These are phyloP conservation scores for Martes martes DNA, from an alignment of 2,113 vertebrate species.

Conservation along the genomic window DNA sequence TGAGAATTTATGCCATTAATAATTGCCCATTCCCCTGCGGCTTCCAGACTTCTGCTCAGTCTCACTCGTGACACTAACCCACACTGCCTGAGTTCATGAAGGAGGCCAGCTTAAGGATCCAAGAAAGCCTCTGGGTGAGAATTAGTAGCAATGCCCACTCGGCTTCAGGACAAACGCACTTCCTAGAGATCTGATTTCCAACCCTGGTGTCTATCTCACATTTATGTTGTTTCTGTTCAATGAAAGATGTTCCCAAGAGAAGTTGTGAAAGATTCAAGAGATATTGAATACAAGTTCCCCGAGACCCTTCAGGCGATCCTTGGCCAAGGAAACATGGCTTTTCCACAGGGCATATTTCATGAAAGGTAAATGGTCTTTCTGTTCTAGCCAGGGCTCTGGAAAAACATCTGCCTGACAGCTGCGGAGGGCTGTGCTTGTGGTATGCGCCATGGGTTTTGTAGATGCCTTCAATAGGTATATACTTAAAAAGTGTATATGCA, in stretches of 20 bases:
- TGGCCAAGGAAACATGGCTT: background rate
- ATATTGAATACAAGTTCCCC: background rate
- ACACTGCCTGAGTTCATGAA: background rate
- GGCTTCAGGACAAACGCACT: background rate
- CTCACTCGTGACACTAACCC: background rate
- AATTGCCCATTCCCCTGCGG: background rate
- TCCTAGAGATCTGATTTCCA: slow-evolving; percentile 12
- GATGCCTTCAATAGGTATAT: fast-evolving
- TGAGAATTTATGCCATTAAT: background rate
- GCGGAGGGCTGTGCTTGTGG: background rate
- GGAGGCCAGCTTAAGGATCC: background rate
- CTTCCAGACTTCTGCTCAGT: background rate
- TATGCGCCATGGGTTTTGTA: background rate
- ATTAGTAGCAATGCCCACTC: background rate
- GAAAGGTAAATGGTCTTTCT: background rate
- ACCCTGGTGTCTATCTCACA: background rate
- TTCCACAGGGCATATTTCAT: background rate
- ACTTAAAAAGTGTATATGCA: background rate
- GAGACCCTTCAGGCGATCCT: background rate
- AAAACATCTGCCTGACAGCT: background rate
- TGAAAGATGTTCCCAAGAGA: background rate
- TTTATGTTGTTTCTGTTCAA: background rate
- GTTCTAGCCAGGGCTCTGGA: background rate
- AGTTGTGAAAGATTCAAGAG: background rate
- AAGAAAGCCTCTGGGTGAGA: background rate